Evolutionary conservation across 64 coral and sea anemone genomes (phyloP), one percentile per base, ranked within the genome.

Genomic region (Platygyra sinensis): DNA sequence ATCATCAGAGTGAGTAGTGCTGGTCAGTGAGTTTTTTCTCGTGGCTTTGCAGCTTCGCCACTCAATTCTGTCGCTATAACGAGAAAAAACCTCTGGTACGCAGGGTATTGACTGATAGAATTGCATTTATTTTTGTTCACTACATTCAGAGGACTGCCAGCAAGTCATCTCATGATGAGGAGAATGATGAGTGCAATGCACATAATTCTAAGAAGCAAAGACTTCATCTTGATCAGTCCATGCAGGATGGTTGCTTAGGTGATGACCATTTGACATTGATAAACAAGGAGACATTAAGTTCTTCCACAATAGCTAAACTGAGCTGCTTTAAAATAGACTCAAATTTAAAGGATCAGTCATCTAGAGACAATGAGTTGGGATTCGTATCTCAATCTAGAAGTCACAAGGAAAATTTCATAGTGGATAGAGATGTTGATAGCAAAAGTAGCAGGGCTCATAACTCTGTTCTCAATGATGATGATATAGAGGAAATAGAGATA

Each of bases 141-240:
- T 36, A 36, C 33, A 3, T 71, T 72, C 38, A 85, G 81, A 85
- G 81, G 38, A 71, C 33, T 46, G 63, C 63, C 39, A 71, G 62
- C 24, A n/a, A 71, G n/a, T n/a, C 71, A 49, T 29, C 63, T 52
- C 39, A 72, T 16, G 19, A 71, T 71, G 62, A 72, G 10, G 31
- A 85, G 3, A 65, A 71, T 5, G 0, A 9, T 50, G 32, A n/a
- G 4, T 14, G 22, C 11, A 2, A 2, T 27, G 22, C 3, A 27
- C 59, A 31, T 3, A 42, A 85, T 85, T 52, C 36, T 24, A 85
- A 85, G 51, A 85, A 51, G 62, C 81, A 85, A 39, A 85, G 81
- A 72, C 22, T 85, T 29, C 0, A 27, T 28, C 2, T 52, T 8
- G 62, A 52, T 50, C 31, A 71, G 11, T n/a, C 63, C 10, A 14